Evolutionary conservation across 92 coral and sea anemone species (phyloP).

Genomic region (Phymanthus crucifer): DNA sequence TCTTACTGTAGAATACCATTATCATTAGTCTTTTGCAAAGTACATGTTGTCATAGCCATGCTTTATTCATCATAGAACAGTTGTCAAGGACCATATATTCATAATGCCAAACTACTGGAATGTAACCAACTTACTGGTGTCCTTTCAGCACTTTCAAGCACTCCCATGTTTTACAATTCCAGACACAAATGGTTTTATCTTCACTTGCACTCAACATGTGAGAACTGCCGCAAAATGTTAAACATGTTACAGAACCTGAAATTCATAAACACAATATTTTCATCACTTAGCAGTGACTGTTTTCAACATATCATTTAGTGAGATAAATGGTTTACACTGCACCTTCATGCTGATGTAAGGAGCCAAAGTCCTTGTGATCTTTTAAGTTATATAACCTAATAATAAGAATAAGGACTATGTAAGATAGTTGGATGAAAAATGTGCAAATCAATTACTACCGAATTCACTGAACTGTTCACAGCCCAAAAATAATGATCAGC

Average conservation of each 20-base stretch:
- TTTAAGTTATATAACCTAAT: slow-evolving; percentile 77
- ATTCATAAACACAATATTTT: neutral
- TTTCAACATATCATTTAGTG: neutral
- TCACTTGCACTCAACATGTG: slow-evolving; percentile 98
- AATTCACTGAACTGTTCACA: too few relatives aligned
- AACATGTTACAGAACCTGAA: slow-evolving; percentile 95
- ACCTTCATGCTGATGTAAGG: slow-evolving; percentile 93
- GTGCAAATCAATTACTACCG: too few relatives aligned
- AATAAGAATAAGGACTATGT: neutral
- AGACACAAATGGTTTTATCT: slow-evolving; percentile 92
- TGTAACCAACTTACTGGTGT: slow-evolving; percentile 71
- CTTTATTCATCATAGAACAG: too few relatives aligned
- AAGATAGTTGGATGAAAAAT: neutral
- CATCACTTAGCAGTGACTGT: neutral
- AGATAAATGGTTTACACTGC: neutral
- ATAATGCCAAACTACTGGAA: too few relatives aligned
- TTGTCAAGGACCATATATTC: too few relatives aligned
- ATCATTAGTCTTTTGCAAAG: too few relatives aligned
- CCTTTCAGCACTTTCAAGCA: slow-evolving; percentile 94
- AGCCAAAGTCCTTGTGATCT: slow-evolving; percentile 85
- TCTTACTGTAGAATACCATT: too few relatives aligned
- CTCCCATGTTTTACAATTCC: slow-evolving; percentile 97
- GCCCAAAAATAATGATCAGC: too few relatives aligned
- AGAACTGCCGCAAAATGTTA: slow-evolving; percentile 74
- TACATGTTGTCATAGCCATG: too few relatives aligned